Base-by-base conservation (phyloP, 1,140 invertebrate species). In the Atta texana region DNA sequence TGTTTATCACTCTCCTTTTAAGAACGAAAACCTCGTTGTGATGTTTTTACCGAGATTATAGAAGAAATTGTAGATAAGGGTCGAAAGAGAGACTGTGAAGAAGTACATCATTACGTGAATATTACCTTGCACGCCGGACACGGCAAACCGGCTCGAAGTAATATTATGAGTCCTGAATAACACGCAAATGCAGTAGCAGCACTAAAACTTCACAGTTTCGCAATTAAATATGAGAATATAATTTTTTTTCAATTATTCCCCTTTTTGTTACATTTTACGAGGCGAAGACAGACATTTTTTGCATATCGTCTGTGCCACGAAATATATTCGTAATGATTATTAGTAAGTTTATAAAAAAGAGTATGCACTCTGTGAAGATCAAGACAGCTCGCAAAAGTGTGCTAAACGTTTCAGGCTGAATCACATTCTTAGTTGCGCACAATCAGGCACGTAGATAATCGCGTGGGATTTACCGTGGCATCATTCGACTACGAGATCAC, bases 391-490 rank as follows among this genome's bases (percentile, higher is more conserved):
- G 28, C 24, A n/a, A 53, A 55, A 55, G 18, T 74, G 18, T 55
- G 49, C 39, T 6, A 74, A 74, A 28, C 31, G 1, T 72, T 72
- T 72, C 14, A 31, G 16, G 5, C 18, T 34, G 18, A 31, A 31
- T 72, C 71, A 18, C 6, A 74, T 34, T 74, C 5, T 74, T 34
- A 55, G 53, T 21, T 68, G 31, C n/a, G 51, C 49, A 18, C 77
- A 81, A 81, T 80, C 49, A 34, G 69, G 55, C 92, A 94, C 92
- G 93, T 94, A 93, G 90, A 87, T 92, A 91, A 93, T 90, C 92
- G 63, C 76, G 69, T 55, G 72, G 88, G 89, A 93, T 93, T 94
- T 93, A 94, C 91, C 89, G 92, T 87, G 49, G 87, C 89, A 93
- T 90, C 92, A 88, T 78, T 75, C 72, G 88, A 64, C 66, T 91